Evolutionary conservation across 2,797 vertebrate genomes (phyloP).

Genomic region (Enoplosus armatus): DNA sequence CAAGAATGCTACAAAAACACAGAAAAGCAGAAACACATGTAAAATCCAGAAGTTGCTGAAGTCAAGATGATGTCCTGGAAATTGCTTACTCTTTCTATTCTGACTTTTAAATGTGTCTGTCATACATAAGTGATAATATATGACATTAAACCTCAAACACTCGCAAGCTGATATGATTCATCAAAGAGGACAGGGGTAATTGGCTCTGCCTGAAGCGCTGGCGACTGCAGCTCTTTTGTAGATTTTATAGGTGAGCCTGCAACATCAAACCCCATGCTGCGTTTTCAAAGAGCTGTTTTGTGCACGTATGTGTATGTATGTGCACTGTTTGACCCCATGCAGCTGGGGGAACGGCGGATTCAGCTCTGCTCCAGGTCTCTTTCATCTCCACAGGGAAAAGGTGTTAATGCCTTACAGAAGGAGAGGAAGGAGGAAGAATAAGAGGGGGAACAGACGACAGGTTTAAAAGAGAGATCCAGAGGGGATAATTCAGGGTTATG

Average conservation of each 20-base stretch:
- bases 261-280: constrained; percentile 62
- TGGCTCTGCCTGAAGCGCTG: constrained; percentile 61
- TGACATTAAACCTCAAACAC: constrained; percentile 73
- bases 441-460: constrained; percentile 31
- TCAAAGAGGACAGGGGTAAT: constrained; percentile 61
- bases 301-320: constrained; percentile 15
- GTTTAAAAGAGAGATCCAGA: constrained; percentile 42
- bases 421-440: constrained; percentile 44
- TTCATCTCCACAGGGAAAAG: constrained; percentile 78
- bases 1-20: constrained; percentile 72
- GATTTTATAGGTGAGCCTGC: constrained; percentile 77
- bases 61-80: constrained; percentile 41
- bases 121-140: constrained; percentile 49
- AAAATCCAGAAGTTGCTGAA: constrained; percentile 51
- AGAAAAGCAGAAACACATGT: constrained; percentile 52
- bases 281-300: constrained; percentile 44
- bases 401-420: constrained; percentile 73
- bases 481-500: constrained; percentile 38
- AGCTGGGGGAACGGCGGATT: constrained; percentile 55
- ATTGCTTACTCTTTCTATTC: constrained; percentile 57
- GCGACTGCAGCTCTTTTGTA: constrained; percentile 74
- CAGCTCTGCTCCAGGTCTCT: constrained; percentile 55
- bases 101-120: constrained; percentile 33
- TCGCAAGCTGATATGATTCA: constrained; percentile 45
- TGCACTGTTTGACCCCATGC: constrained; percentile 54